phyloP scores from a whole-genome alignment of 2,888 invertebrate species.

The Caenorhabditis panamensis region DNA sequence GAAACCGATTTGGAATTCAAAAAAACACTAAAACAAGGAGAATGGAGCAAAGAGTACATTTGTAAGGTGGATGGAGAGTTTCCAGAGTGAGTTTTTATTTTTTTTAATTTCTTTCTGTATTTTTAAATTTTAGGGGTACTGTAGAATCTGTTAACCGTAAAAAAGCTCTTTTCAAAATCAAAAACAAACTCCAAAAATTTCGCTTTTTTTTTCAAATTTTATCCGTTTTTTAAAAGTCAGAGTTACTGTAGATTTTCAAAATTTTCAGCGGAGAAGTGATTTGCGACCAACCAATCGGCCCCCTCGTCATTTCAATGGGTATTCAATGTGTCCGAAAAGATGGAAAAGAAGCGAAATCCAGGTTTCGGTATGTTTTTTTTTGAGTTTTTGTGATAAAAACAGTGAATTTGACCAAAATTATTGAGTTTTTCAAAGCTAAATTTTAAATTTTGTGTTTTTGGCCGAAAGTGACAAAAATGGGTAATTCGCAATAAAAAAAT shows the following conservation, averaged over 20 bases:
- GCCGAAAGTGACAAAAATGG: too few species aligned
- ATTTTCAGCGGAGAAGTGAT: conserved; percentile 74
- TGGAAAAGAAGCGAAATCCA: conserved; percentile 84
- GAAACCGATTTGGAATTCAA: conserved; percentile 94
- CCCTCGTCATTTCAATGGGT: conserved; percentile 89
- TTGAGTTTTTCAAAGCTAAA: neutral
- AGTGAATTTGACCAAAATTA: too few species aligned
- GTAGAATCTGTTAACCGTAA: too few species aligned
- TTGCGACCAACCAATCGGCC: conserved; percentile 79
- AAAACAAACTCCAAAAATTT: too few species aligned
- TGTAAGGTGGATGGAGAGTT: conserved; percentile 95
- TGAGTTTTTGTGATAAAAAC: too few species aligned
- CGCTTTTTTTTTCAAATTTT: too few species aligned
- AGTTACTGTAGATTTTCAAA: conserved; percentile 9
- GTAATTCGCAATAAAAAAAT: too few species aligned
- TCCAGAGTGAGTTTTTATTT: conserved; percentile 87
- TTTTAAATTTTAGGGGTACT: too few species aligned
- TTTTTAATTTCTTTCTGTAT: neutral
- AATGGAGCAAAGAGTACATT: conserved; percentile 95
- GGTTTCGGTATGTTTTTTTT: conserved; percentile 48
- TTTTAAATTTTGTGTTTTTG: neutral
- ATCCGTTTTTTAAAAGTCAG: too few species aligned
- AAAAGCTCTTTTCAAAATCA: too few species aligned
- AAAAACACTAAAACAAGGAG: conserved; percentile 92
- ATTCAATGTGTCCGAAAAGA: conserved; percentile 94